Evolutionary conservation across 2,797 vertebrate species (phyloP), one percentile per base, ranked within the genome.

Genomic region (Gymnoscopelus microlampas): DNA sequence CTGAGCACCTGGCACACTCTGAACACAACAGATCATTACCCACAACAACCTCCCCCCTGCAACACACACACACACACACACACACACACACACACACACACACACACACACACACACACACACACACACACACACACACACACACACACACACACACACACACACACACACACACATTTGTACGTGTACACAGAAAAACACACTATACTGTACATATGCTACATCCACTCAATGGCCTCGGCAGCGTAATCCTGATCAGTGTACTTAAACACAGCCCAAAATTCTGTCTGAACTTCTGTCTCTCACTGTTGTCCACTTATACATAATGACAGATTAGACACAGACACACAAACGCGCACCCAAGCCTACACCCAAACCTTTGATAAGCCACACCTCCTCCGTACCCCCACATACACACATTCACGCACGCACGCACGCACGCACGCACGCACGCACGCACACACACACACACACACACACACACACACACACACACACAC

Each of bases 1-100:
- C 8, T 11, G 14, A 14, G 49, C 54, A 53, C 26, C 49, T 67
- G 58, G 44, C 53, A 24, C 47, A 15, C 61, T 51, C 35, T 53
- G 47, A 44, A 44, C 39, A 44, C 39, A 44, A 44, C 39, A 44
- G 7, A 44, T 44, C 9, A 44, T 44, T 44, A 44, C 39, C 39
- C 39, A 44, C 39, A 8, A 5, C 39, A 8, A 44, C 39, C 39
- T 44, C 39, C 39, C 7, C 39, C 39, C 8, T 8, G 26, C 26
- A 29, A 29, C 26, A 29, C 26, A 29, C 26, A 29, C 26, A 29
- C 35, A 39, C 35, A 5, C 35, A 39, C 7, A 39, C 35, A 39
- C 72, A 70, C 63, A 78, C 61, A 68, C 50, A 48, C 63, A 47
- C 60, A 29, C 26, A 23, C 63, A 35, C 50, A 56, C 39, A 35